phyloP scores from a whole-genome alignment of 2,797 vertebrate genomes.

The Peromyscus eremicus region DNA sequence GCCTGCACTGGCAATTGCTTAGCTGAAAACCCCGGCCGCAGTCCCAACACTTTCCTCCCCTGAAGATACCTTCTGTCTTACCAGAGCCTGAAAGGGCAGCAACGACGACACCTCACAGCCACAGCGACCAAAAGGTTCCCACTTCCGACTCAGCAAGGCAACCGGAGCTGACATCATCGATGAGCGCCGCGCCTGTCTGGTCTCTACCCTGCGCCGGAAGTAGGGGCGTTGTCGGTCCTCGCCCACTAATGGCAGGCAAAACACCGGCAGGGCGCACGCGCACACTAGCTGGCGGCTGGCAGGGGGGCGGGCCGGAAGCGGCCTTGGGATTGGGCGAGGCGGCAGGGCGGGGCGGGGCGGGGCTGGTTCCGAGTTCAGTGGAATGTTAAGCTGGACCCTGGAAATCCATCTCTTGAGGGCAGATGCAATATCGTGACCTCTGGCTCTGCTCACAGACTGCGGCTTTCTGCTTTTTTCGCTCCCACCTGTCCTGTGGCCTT shows the following conservation, averaged over 20 bases:
- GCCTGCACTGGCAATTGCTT: not conserved
- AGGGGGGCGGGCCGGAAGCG: not conserved
- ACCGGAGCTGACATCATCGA: slow-evolving; percentile 77
- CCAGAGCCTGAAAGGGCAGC: slow-evolving; percentile 76
- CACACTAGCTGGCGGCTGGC: fast-evolving
- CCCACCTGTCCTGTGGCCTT: not conserved
- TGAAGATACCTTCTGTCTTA: slow-evolving; percentile 63
- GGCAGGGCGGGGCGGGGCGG: too few species aligned
- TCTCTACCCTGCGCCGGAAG: slow-evolving; percentile 65
- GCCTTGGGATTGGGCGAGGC: fast-evolving
- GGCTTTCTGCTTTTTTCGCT: not conserved
- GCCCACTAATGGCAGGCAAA: not conserved
- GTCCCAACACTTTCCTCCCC: not conserved
- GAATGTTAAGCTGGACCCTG: fast-evolving
- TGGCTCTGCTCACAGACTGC: not conserved
- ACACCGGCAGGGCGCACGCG: not conserved
- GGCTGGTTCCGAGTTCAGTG: not conserved
- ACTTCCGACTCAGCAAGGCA: slow-evolving; percentile 80
- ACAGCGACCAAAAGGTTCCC: slow-evolving; percentile 41
- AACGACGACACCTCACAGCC: slow-evolving; percentile 55
- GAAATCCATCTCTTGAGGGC: fast-evolving
- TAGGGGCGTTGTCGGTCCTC: not conserved
- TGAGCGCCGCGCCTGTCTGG: not conserved
- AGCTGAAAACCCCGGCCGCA: not conserved
- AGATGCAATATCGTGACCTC: not conserved